phyloP scores from a whole-genome alignment of 2,113 vertebrate species.

The Leucosticte australis region DNA sequence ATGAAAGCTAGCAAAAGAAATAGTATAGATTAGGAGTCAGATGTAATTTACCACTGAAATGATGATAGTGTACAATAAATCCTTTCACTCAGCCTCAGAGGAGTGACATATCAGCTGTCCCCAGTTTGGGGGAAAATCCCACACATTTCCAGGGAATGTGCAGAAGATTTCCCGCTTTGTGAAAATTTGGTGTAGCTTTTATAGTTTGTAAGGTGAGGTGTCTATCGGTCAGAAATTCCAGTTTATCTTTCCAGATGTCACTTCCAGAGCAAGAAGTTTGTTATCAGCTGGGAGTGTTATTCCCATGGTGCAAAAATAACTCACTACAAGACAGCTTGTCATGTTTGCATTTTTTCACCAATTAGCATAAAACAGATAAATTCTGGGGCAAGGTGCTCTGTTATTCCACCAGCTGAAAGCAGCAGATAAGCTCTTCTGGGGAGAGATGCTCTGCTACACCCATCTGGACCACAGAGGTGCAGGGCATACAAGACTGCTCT shows the following conservation, averaged over 20 bases:
- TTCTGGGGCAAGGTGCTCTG: not conserved
- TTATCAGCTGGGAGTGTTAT: not conserved
- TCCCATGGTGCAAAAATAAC: not conserved
- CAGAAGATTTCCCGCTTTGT: not conserved
- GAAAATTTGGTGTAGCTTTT: not conserved
- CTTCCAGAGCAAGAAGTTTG: not conserved
- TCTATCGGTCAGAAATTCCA: not conserved
- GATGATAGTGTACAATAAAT: not conserved
- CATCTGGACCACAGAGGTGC: not conserved
- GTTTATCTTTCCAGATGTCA: not conserved
- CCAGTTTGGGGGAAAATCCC: not conserved
- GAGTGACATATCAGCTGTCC: not conserved
- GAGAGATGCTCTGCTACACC: not conserved
- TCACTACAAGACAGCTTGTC: not conserved
- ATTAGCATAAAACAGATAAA: not conserved
- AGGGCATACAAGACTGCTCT: not conserved
- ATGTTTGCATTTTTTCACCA: not conserved
- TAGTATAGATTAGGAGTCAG: not conserved
- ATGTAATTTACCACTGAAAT: not conserved
- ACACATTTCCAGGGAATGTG: not conserved
- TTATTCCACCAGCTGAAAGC: not conserved
- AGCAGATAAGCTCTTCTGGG: not conserved
- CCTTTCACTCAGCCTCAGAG: not conserved
- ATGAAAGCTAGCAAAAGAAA: not conserved
- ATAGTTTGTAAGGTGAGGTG: not conserved